Percentiles rank a stretch among this genome's conserved stretches.
Conservation (phyloP, 2,113 vertebrate genomes). For the Leptosomus discolor region DNA sequence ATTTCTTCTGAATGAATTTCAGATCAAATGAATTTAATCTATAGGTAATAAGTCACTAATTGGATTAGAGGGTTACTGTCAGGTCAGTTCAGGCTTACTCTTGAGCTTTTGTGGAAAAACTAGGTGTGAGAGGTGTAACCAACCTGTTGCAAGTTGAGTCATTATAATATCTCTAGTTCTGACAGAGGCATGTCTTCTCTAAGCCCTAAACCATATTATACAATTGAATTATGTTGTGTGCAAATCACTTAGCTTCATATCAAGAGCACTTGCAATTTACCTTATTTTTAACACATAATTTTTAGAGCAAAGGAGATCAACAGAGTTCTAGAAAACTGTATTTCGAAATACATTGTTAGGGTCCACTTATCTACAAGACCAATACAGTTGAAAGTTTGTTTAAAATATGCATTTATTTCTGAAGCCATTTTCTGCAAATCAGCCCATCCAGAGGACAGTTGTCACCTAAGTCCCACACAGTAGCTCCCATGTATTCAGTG, state of each 20-base stretch:
- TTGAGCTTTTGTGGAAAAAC: neutral
- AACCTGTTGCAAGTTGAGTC: neutral
- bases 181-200: neutral
- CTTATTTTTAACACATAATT: neutral
- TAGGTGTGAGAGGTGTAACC: neutral
- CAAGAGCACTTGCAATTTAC: neutral
- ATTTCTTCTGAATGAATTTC: too few relatives aligned
- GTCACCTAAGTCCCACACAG: neutral
- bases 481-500: neutral
- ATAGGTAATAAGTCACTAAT: neutral
- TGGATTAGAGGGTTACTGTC: neutral
- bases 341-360: neutral
- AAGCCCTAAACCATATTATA: neutral
- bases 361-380: neutral
- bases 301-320: neutral
- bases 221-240: neutral
- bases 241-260: neutral
- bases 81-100: neutral
- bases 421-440: neutral
- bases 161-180: neutral
- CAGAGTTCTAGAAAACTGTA: neutral
- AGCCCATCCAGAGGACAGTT: neutral
- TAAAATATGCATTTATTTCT: neutral
- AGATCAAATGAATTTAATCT: neutral
- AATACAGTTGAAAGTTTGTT: neutral